A percentile compares a stretch with the other conserved stretches of the same genome.
phyloP scores from a whole-genome alignment of 2,797 vertebrate species.

The Phyllotis vaccarum region DNA sequence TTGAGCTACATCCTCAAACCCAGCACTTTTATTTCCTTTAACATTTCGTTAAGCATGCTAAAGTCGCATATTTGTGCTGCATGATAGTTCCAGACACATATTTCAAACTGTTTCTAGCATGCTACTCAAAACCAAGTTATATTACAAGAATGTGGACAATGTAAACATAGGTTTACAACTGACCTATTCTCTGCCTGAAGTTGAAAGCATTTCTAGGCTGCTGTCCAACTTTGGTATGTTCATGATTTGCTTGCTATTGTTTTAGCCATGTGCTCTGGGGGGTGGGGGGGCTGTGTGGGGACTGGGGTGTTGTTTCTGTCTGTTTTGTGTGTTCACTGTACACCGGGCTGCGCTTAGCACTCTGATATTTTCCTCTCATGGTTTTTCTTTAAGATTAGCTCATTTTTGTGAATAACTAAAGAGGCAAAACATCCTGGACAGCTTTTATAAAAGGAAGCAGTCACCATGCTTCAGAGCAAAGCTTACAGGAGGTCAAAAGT shows the following conservation, averaged over 20 bases:
- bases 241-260: no score
- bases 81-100: conserved; percentile 19
- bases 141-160: not conserved
- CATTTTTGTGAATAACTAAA: not conserved
- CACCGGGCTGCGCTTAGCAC: fast-evolving
- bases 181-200: not conserved
- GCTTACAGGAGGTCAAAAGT: not conserved
- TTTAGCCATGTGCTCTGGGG: not conserved
- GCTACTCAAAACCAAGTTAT: not conserved
- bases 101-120: not conserved
- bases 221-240: no score
- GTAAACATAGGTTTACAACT: no score
- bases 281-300: not conserved
- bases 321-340: not conserved
- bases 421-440: not conserved
- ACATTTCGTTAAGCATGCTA: not conserved
- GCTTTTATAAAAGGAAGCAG: not conserved
- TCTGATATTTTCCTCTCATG: not conserved
- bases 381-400: not conserved
- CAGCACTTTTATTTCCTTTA: not conserved
- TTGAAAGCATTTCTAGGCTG: fast-evolving
- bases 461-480: not conserved
- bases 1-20: no score
- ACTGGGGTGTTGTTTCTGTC: not conserved
- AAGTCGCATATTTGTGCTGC: not conserved